Percentiles rank a stretch among this genome's conserved stretches.
Evolutionary conservation across 2,113 vertebrate species (phyloP).

Genomic region (Lasiurus cinereus): DNA sequence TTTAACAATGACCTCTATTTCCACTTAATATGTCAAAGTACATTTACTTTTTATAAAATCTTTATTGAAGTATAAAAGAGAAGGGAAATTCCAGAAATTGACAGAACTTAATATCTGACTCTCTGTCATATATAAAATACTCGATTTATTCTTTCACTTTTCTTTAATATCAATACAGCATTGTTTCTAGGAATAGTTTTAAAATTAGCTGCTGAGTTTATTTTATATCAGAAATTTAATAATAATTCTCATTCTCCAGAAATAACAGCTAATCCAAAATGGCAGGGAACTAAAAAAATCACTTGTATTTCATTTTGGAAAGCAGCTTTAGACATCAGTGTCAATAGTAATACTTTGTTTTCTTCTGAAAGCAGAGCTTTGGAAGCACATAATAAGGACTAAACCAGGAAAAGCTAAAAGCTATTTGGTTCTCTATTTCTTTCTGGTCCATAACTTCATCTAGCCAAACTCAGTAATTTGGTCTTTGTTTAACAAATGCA

Average conservation of each 20-base stretch:
- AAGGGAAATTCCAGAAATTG: neutral
- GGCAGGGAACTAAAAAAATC: neutral
- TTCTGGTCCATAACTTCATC: neutral
- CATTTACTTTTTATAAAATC: neutral
- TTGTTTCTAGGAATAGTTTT: slow-evolving; percentile 12
- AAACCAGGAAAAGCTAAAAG: neutral
- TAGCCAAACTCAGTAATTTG: neutral
- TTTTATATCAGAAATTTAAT: slow-evolving; percentile 19
- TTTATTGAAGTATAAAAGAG: neutral
- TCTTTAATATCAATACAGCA: neutral
- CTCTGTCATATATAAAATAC: neutral
- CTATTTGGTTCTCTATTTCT: neutral
- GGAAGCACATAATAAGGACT: neutral
- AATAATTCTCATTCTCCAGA: neutral
- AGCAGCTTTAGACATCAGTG: neutral
- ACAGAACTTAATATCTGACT: neutral
- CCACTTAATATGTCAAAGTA: neutral
- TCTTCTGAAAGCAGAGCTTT: neutral
- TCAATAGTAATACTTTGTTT: neutral
- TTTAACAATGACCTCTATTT: neutral
- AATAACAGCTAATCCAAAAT: slow-evolving; percentile 11
- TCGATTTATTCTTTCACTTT: neutral
- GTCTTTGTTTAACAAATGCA: neutral
- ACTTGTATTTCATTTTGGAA: neutral
- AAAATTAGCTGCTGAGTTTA: neutral